Conservation (phyloP, 2,797 vertebrate genomes). For the Alcedo quadribrachys region DNA sequence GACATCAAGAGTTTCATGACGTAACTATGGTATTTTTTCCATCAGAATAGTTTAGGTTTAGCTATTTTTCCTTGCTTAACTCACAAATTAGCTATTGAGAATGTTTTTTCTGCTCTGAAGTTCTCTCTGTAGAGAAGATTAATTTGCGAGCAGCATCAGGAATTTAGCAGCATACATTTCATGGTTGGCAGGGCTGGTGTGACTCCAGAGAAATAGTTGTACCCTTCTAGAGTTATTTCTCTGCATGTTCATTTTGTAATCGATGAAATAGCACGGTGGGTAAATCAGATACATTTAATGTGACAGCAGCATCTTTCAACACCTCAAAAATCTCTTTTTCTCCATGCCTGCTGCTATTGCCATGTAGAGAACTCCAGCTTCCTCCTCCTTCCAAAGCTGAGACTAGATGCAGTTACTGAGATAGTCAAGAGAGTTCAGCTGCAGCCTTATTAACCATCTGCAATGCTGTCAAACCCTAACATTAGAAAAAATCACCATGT, state of each 20-base stretch:
- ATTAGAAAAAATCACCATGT: not conserved
- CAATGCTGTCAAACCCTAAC: not conserved
- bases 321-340: not conserved
- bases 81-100: conserved; percentile 23
- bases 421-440: not conserved
- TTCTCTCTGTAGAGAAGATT: conserved; percentile 58
- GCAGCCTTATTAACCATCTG: not conserved
- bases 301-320: conserved; percentile 17
- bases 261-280: conserved; percentile 46
- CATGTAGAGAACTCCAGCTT: not conserved
- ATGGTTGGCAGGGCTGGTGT: conserved; percentile 58
- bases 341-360: not conserved
- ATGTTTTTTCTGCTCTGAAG: conserved; percentile 42
- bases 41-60: not conserved
- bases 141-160: conserved; percentile 67
- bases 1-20: not conserved
- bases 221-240: conserved; percentile 61
- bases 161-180: conserved; percentile 63
- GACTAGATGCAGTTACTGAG: not conserved
- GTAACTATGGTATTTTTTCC: not conserved
- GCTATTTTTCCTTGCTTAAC: conserved; percentile 39
- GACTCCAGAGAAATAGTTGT: conserved; percentile 71
- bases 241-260: conserved; percentile 70
- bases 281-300: conserved; percentile 45
- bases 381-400: not conserved